Evolutionary conservation across 35 echinoderm and acorn worm species (phyloP).

Genomic region (Anneissia japonica): DNA sequence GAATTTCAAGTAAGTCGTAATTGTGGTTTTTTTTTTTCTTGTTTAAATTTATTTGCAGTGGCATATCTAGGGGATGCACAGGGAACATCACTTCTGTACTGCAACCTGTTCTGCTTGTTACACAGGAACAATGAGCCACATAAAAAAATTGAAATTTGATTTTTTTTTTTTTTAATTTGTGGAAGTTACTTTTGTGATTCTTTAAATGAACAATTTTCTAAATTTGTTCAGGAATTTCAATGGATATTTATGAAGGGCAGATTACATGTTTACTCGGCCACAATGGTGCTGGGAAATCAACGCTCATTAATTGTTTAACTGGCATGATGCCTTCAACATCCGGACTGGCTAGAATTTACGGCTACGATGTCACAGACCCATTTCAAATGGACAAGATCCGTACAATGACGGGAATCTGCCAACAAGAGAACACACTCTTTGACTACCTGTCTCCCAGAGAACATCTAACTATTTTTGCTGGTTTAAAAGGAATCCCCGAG

Average conservation of each 20-base stretch:
- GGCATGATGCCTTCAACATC: conserved; percentile 33
- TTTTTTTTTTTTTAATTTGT: too few species aligned
- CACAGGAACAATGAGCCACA: too few species aligned
- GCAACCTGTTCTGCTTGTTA: not conserved
- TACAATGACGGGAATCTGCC: conserved; percentile 50
- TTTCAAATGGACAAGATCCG: conserved; percentile 35
- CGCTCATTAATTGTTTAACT: conserved; percentile 46
- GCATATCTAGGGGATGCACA: not conserved
- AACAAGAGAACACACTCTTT: conserved; percentile 56
- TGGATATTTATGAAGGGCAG: conserved; percentile 78
- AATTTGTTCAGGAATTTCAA: conserved; percentile 37
- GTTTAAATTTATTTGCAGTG: too few species aligned
- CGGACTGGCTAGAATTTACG: conserved; percentile 47
- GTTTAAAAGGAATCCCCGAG: conserved; percentile 48
- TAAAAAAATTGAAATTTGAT: too few species aligned
- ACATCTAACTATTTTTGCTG: conserved; percentile 58
- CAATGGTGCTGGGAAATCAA: conserved; percentile 58
- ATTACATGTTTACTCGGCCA: conserved; percentile 68
- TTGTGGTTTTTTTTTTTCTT: too few species aligned
- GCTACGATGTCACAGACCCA: conserved; percentile 26
- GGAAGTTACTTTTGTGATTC: too few species aligned
- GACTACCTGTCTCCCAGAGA: conserved; percentile 41
- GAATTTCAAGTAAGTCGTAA: conserved; percentile 68
- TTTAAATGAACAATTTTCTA: too few species aligned
- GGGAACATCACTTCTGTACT: not conserved